phyloP scores from a whole-genome alignment of 1,140 invertebrate genomes.

The Carposina sasakii region DNA sequence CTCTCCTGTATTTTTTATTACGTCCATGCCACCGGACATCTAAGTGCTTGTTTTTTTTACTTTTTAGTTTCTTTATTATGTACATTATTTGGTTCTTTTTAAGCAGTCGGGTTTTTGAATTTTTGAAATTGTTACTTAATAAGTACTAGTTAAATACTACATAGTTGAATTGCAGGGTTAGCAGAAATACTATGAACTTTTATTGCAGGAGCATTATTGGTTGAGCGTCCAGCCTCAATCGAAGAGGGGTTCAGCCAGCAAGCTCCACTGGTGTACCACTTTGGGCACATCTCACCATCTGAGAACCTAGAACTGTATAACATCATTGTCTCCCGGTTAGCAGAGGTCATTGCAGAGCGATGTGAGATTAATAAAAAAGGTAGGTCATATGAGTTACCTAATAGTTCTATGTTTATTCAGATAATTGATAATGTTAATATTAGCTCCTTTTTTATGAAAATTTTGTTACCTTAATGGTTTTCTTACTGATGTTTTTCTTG shows the following conservation, averaged over 20 bases:
- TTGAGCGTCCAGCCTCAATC: constrained; percentile 92
- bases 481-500: constrained; percentile 12
- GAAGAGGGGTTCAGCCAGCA: constrained; percentile 95
- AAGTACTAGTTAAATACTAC: too few species aligned
- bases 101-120: too few species aligned
- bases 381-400: constrained; percentile 36
- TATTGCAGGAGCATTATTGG: constrained; percentile 82
- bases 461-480: too few species aligned
- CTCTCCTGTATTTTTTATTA: too few species aligned
- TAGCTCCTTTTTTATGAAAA: constrained; percentile 9
- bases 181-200: too few species aligned
- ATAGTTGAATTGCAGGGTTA: too few species aligned
- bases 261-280: constrained; percentile 95
- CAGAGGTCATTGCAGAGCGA: constrained; percentile 88
- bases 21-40: too few species aligned
- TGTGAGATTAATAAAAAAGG: constrained; percentile 90
- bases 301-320: constrained; percentile 91
- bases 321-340: constrained; percentile 86
- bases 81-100: too few species aligned
- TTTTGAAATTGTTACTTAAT: too few species aligned
- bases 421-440: constrained; percentile 10
- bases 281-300: constrained; percentile 87
- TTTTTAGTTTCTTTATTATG: too few species aligned
- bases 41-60: too few species aligned
- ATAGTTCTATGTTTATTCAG: background rate